A percentile compares a stretch with the other conserved stretches of the same genome.
These are phyloP conservation scores for Apodemus agrarius DNA, from an alignment of 2,797 vertebrate genomes.

Conservation along the genomic window DNA sequence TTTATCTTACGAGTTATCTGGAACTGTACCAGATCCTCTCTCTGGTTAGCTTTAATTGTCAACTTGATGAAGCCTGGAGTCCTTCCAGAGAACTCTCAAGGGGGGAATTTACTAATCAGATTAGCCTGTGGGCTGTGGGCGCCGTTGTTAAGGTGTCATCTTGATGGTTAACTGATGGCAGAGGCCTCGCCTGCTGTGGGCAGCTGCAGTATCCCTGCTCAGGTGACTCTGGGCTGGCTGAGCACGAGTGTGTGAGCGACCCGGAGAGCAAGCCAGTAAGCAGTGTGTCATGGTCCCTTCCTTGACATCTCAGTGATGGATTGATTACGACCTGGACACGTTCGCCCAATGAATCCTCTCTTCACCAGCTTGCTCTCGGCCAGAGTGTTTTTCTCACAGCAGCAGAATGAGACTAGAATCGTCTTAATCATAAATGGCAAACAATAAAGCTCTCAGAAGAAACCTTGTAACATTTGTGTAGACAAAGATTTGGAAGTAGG, in stretches of 20 bases:
- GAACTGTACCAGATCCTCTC: neutral
- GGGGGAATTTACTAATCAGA: neutral
- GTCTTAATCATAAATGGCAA: neutral
- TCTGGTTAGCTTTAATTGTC: neutral
- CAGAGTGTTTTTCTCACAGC: neutral
- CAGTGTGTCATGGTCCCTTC: neutral
- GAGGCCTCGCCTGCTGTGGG: no score
- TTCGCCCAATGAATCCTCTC: no score
- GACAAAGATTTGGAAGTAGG: conserved; percentile 38
- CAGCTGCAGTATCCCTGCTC: neutral
- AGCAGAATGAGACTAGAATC: neutral
- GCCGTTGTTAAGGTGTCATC: rapidly evolving
- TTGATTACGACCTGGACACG: neutral
- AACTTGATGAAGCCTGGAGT: neutral
- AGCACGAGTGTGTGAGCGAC: neutral
- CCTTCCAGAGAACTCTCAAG: neutral
- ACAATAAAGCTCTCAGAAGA: neutral
- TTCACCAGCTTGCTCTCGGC: no score
- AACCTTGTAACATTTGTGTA: conserved; percentile 24
- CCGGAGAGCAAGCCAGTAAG: neutral
- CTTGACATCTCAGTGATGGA: neutral
- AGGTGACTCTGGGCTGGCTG: neutral
- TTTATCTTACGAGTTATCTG: neutral
- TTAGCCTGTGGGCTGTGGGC: neutral
- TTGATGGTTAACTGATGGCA: neutral